A percentile compares a stretch with the other conserved stretches of the same genome.
phyloP scores from a whole-genome alignment of 1,140 invertebrate genomes.

The Aphidius gifuensis region DNA sequence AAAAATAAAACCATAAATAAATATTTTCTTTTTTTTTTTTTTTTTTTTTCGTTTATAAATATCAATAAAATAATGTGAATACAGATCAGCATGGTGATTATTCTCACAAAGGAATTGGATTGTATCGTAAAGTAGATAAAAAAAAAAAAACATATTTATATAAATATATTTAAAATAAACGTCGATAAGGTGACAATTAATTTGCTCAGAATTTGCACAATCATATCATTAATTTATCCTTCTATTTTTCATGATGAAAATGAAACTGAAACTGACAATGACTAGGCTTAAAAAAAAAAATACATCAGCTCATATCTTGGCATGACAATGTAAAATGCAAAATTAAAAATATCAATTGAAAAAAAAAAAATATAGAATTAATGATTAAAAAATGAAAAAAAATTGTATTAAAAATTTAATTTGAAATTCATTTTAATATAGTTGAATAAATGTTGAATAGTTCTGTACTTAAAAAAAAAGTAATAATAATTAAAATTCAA shows the following conservation, averaged over 20 bases:
- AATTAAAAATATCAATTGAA: no score
- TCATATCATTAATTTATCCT: slow-evolving; percentile 11
- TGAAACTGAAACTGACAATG: slow-evolving; percentile 40
- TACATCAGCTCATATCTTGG: background rate
- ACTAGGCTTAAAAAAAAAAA: slow-evolving; percentile 41
- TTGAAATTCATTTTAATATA: no score
- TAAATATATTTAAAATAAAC: background rate
- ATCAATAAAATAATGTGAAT: background rate
- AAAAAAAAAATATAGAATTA: no score
- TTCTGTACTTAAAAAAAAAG: no score
- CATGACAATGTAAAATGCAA: background rate
- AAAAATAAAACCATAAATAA: background rate
- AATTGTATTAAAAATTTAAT: no score
- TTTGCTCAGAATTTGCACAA: slow-evolving; percentile 22
- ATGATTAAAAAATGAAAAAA: no score
- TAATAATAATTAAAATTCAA: no score
- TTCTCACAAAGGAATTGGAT: no score
- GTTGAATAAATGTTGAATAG: no score
- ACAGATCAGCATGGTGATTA: background rate
- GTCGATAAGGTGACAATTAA: slow-evolving; percentile 4
- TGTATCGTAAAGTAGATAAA: background rate
- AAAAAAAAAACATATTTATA: background rate
- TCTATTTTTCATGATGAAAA: slow-evolving; percentile 3
- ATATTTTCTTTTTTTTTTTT: background rate
- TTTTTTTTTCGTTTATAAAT: background rate